These are phyloP conservation scores for Lepetodrilus schrolli DNA, from an alignment of 2,888 invertebrate genomes.

Conservation along the genomic window DNA sequence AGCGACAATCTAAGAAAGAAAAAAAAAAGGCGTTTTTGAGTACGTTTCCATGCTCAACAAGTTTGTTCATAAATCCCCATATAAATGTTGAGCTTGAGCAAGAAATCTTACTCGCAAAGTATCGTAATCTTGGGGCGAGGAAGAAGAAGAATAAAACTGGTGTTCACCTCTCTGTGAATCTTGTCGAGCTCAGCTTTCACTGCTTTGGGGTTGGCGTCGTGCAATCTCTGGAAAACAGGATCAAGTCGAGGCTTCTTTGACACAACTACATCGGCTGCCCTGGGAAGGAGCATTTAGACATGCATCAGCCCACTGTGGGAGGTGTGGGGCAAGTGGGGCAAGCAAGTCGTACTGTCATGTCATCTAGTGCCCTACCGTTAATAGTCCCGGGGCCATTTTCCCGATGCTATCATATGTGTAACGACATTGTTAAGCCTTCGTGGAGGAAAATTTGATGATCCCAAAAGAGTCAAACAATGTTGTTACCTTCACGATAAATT, in stretches of 20 bases:
- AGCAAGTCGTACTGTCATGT: too few species aligned
- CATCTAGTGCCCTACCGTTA: background rate
- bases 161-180: conserved; percentile 39
- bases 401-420: background rate
- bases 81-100: too few species aligned
- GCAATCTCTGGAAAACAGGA: conserved; percentile 42
- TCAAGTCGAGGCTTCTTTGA: conserved; percentile 45
- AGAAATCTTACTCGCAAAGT: too few species aligned
- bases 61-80: too few species aligned
- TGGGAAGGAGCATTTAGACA: conserved; percentile 28
- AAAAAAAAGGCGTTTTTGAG: too few species aligned
- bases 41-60: too few species aligned
- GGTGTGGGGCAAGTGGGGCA: too few species aligned
- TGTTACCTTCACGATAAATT: background rate
- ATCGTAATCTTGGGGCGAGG: too few species aligned
- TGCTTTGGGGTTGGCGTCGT: conserved; percentile 40
- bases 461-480: background rate
- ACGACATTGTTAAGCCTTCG: background rate
- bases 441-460: background rate
- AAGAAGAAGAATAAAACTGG: background rate
- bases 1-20: too few species aligned
- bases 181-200: conserved; percentile 43
- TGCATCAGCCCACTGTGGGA: too few species aligned
- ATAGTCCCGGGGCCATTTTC: background rate
- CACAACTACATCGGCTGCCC: conserved; percentile 43